Evolutionary conservation across 2,888 invertebrate species (phyloP).

Genomic region (Chaitophorus viminalis): DNA sequence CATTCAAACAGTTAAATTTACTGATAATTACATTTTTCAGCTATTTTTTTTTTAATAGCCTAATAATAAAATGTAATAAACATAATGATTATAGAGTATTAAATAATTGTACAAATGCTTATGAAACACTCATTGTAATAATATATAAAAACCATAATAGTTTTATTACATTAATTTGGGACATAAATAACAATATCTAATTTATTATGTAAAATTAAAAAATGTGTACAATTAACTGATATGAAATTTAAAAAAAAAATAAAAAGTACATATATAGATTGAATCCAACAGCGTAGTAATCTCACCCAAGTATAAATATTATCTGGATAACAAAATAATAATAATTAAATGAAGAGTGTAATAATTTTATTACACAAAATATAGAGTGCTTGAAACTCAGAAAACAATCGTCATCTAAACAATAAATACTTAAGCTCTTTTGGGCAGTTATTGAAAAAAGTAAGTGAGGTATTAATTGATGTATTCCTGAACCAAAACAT

Average conservation of each 20-base stretch:
- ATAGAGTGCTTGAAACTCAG: conserved; percentile 36
- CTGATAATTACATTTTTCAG: conserved; percentile 5
- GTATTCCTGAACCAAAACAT: conserved; percentile 54
- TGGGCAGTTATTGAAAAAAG: conserved; percentile 52
- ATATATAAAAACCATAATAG: conserved; percentile 11
- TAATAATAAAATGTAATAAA: conserved; percentile 20
- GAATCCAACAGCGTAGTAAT: conserved; percentile 32
- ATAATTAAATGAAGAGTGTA: conserved; percentile 47
- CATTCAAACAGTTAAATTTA: conserved; percentile 32
- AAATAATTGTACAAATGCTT: conserved; percentile 4
- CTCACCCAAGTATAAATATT: conserved; percentile 53
- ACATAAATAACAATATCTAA: conserved; percentile 43
- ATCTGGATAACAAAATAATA: conserved; percentile 28
- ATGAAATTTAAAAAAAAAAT: conserved; percentile 43
- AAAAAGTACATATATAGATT: conserved; percentile 25
- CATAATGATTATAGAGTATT: conserved; percentile 7
- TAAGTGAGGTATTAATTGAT: conserved; percentile 60
- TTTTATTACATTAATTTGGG: conserved; percentile 31
- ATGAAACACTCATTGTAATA: conserved; percentile 38
- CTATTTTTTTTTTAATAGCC: background rate
- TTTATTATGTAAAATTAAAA: conserved; percentile 33
- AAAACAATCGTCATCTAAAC: conserved; percentile 15
- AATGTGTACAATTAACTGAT: conserved; percentile 13
- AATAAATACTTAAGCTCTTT: conserved; percentile 48
- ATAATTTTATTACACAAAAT: conserved; percentile 32